A percentile compares a stretch with the other conserved stretches of the same genome.
phyloP scores from a whole-genome alignment of 2,113 vertebrate genomes.

The Chaetops frenatus region DNA sequence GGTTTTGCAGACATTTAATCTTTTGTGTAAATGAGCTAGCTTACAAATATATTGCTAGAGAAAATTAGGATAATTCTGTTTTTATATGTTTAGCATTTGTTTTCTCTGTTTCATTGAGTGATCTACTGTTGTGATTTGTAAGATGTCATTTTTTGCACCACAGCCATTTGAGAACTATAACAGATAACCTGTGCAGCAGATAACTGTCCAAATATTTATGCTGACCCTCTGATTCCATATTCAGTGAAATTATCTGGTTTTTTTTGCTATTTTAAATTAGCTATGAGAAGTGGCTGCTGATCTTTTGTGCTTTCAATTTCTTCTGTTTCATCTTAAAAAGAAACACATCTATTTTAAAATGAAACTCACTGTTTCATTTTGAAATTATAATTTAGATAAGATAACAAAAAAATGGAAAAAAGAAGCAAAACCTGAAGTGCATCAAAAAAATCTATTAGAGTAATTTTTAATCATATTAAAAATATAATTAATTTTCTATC shows the following conservation, averaged over 20 bases:
- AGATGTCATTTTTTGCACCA: not conserved
- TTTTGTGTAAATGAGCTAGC: not conserved
- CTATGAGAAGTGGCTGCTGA: not conserved
- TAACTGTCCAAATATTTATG: not conserved
- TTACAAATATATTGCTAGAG: not conserved
- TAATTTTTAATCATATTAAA: not conserved
- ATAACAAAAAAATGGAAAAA: not conserved
- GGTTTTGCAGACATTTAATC: not conserved
- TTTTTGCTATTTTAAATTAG: not conserved
- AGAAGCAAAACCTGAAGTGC: not conserved
- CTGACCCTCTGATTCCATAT: not conserved
- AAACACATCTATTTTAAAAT: not conserved
- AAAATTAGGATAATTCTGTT: not conserved
- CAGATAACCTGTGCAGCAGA: not conserved
- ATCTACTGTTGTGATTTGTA: not conserved
- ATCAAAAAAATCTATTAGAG: not conserved
- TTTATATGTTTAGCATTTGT: not conserved
- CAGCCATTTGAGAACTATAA: not conserved
- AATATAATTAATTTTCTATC: not conserved
- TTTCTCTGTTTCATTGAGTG: not conserved
- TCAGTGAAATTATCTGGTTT: not conserved
- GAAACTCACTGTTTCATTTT: not conserved
- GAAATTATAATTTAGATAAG: not conserved
- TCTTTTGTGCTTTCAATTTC: not conserved
- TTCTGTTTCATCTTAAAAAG: not conserved